A percentile compares a stretch with the other conserved stretches of the same genome.
Conservation (phyloP, 2,797 vertebrate species). For the Diceros bicornis region DNA sequence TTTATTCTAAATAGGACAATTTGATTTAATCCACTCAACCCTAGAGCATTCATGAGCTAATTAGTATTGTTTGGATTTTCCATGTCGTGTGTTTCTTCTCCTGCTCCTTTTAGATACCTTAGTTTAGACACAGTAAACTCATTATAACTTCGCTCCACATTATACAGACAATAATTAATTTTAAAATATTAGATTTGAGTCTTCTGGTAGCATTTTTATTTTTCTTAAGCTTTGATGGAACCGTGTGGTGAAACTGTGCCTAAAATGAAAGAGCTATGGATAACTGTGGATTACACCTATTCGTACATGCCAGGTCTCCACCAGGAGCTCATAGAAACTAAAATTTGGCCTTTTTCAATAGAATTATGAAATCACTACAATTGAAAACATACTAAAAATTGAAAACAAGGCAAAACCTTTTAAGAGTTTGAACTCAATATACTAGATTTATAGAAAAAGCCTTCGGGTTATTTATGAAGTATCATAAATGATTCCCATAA, state of each 20-base stretch:
- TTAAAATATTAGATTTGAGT: not conserved
- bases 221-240: not conserved
- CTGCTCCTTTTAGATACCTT: not conserved
- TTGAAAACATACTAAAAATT: not conserved
- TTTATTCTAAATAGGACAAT: not conserved
- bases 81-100: not conserved
- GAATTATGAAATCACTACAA: not conserved
- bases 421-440: not conserved
- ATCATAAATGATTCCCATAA: not conserved
- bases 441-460: not conserved
- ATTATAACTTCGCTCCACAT: not conserved
- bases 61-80: not conserved
- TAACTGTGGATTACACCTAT: not conserved
- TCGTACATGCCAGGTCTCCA: not conserved
- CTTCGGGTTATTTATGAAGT: not conserved
- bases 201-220: not conserved
- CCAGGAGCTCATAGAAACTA: not conserved
- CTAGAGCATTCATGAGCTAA: not conserved
- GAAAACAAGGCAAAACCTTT: not conserved
- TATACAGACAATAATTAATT: not conserved
- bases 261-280: not conserved
- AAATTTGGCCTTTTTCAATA: not conserved
- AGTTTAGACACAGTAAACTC: not conserved
- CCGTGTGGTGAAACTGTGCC: not conserved
- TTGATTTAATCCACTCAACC: constrained; percentile 17